Conservation (phyloP, 2,797 vertebrate species). For the Sphenopsis melanotis region DNA sequence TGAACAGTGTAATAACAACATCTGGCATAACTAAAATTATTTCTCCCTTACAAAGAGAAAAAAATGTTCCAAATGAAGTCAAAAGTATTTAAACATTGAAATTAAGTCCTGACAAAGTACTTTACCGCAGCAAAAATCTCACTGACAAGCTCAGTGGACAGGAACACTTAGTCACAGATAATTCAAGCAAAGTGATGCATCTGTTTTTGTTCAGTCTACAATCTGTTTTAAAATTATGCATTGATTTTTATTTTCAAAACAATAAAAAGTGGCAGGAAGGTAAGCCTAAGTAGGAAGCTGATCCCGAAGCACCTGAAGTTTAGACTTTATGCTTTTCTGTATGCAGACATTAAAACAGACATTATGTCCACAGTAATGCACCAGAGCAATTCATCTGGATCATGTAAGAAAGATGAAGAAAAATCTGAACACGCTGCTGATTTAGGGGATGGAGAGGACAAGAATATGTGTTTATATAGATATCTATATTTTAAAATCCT, state of each 20-base stretch:
- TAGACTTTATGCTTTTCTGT: neutral
- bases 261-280: neutral
- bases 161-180: neutral
- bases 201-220: neutral
- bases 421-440: neutral
- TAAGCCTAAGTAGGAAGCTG: neutral
- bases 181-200: neutral
- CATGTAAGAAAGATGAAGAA: neutral
- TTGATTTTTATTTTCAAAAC: neutral
- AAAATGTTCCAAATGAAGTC: neutral
- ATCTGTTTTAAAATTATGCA: neutral
- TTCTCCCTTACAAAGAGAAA: neutral
- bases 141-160: neutral
- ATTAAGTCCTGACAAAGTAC: neutral
- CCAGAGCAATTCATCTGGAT: neutral
- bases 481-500: neutral
- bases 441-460: neutral
- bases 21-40: neutral
- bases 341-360: neutral
- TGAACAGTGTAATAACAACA: neutral
- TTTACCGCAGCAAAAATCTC: neutral
- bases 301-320: neutral
- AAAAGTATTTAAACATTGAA: neutral
- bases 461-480: neutral
- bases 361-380: neutral